Evolutionary conservation across 2,888 invertebrate genomes (phyloP).

Genomic region (Eurytoma adleriae): DNA sequence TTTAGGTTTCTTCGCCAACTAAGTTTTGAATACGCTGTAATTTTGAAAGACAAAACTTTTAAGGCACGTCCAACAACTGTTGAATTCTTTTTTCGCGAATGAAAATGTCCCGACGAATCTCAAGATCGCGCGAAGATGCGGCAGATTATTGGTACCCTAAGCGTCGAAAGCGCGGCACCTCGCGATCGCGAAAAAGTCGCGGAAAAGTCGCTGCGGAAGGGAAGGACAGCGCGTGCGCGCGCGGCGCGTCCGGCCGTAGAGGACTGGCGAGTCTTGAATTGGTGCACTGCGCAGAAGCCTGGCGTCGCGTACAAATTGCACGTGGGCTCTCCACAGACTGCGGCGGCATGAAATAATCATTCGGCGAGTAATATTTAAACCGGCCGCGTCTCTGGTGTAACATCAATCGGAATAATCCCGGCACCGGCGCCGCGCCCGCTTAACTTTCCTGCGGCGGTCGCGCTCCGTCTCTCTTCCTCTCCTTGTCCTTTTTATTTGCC

Average conservation of each 20-base stretch:
- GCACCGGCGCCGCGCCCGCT: neutral
- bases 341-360: slow-evolving; percentile 69
- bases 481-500: slow-evolving; percentile 2
- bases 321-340: slow-evolving; percentile 56
- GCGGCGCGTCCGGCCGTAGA: neutral
- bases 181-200: too few species aligned
- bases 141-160: too few species aligned
- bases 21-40: too few species aligned
- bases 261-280: neutral
- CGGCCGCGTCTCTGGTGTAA: slow-evolving; percentile 66
- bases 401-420: slow-evolving; percentile 71
- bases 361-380: slow-evolving; percentile 69
- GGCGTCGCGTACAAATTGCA: slow-evolving; percentile 59
- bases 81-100: too few species aligned
- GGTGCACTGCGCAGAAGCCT: slow-evolving; percentile 61
- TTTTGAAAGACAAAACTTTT: too few species aligned
- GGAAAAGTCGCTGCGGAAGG: too few species aligned
- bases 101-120: too few species aligned
- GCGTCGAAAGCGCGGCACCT: too few species aligned
- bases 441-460: slow-evolving; percentile 1
- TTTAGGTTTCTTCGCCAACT: too few species aligned
- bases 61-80: too few species aligned
- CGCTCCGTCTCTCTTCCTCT: neutral
- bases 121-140: too few species aligned
- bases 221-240: neutral